Percentiles rank a stretch among this genome's conserved stretches.
Conservation (phyloP, 2,113 vertebrate genomes). For the Nycticorax nycticorax region DNA sequence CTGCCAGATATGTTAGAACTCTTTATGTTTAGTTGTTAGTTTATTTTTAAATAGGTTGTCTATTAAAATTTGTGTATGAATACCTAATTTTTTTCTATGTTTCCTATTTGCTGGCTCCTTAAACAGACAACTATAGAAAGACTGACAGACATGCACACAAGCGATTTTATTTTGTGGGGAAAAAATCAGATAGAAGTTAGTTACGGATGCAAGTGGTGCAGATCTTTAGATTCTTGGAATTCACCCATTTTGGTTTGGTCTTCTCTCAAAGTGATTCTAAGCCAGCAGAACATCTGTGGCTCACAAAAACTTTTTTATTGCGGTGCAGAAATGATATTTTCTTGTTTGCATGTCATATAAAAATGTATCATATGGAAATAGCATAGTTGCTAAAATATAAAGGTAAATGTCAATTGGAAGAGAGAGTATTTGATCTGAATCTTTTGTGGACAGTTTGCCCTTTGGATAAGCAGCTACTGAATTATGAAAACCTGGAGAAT, state of each 20-base stretch:
- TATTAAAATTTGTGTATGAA: not conserved
- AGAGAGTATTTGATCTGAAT: constrained; percentile 30
- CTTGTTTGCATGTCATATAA: not conserved
- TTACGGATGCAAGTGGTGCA: not conserved
- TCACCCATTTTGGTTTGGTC: not conserved
- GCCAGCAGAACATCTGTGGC: not conserved
- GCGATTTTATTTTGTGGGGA: not conserved
- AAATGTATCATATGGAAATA: constrained; percentile 10
- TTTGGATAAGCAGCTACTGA: not conserved
- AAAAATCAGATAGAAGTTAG: not conserved
- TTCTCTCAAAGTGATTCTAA: not conserved
- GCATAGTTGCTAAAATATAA: not conserved
- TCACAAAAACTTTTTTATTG: constrained; percentile 3
- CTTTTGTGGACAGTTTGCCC: constrained; percentile 25
- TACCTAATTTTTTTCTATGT: not conserved
- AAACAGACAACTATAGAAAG: not conserved
- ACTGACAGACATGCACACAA: not conserved
- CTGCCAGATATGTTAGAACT: not conserved
- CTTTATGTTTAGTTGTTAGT: not conserved
- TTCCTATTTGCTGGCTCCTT: not conserved
- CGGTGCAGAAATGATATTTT: not conserved
- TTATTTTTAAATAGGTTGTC: not conserved
- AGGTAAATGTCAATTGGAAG: constrained; percentile 45
- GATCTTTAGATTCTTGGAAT: not conserved
- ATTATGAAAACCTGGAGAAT: not conserved